Evolutionary conservation across 2,797 vertebrate genomes (phyloP).

Genomic region (Gambusia yucatana): DNA sequence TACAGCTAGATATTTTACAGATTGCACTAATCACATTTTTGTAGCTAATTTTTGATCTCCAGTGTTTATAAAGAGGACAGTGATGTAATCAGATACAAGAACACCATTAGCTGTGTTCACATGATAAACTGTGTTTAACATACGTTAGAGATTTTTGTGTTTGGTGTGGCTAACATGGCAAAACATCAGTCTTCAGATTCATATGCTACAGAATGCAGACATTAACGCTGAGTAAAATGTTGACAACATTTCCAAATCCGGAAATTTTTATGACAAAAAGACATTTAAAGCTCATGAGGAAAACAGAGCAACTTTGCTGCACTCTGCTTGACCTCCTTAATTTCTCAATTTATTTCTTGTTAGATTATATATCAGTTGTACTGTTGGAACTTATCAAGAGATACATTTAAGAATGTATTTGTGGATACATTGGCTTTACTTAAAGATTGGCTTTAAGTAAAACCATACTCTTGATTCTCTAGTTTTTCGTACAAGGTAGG

Average conservation of each 20-base stretch:
- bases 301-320: background rate
- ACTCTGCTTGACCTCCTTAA: background rate
- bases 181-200: background rate
- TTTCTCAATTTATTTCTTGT: background rate
- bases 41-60: background rate
- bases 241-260: background rate
- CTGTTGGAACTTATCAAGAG: background rate
- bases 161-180: background rate
- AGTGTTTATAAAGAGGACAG: background rate
- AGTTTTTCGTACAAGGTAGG: background rate
- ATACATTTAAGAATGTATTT: background rate
- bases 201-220: background rate
- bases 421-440: too few relatives aligned
- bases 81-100: background rate
- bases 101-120: background rate
- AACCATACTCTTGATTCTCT: background rate
- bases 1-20: background rate
- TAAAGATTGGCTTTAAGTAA: background rate
- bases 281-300: background rate
- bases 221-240: background rate
- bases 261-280: background rate
- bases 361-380: background rate
- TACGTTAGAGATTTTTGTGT: background rate
- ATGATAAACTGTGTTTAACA: background rate
- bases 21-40: background rate